These are phyloP conservation scores for Patella depressa DNA, from an alignment of 2,888 invertebrate species.

Conservation along the genomic window DNA sequence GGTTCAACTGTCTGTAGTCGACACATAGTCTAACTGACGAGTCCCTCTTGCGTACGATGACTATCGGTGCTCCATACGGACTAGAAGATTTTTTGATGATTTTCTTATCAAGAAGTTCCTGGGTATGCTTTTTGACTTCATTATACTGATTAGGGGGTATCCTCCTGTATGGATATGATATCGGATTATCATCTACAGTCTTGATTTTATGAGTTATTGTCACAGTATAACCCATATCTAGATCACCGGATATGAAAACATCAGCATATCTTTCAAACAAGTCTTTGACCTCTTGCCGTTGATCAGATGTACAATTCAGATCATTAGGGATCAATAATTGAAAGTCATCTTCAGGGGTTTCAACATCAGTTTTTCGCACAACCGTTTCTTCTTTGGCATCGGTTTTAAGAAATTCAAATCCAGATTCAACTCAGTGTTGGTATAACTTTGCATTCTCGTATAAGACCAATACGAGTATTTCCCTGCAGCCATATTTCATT, in stretches of 20 bases:
- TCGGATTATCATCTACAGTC: slow-evolving; percentile 15
- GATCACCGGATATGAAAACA: not conserved
- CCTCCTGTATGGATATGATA: slow-evolving; percentile 16
- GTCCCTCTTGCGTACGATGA: slow-evolving; percentile 38
- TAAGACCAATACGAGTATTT: not conserved
- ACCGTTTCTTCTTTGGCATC: not conserved
- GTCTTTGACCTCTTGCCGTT: not conserved
- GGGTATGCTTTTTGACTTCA: slow-evolving; percentile 26
- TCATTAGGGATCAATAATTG: no score
- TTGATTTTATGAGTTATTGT: not conserved
- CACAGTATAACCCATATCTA: not conserved
- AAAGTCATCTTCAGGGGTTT: not conserved
- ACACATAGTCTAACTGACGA: slow-evolving; percentile 31
- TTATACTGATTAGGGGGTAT: slow-evolving; percentile 22
- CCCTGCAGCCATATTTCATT: not conserved
- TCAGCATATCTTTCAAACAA: not conserved
- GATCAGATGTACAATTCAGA: not conserved
- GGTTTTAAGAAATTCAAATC: slow-evolving; percentile 2
- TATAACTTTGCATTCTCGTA: not conserved
- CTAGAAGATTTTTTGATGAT: slow-evolving; percentile 33
- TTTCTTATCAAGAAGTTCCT: slow-evolving; percentile 24
- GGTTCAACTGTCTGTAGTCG: slow-evolving; percentile 34
- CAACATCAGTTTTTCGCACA: not conserved
- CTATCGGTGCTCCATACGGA: slow-evolving; percentile 39
- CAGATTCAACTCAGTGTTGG: not conserved